Base-by-base conservation (phyloP, 2,888 invertebrate species). In the Baccha elongata region DNA sequence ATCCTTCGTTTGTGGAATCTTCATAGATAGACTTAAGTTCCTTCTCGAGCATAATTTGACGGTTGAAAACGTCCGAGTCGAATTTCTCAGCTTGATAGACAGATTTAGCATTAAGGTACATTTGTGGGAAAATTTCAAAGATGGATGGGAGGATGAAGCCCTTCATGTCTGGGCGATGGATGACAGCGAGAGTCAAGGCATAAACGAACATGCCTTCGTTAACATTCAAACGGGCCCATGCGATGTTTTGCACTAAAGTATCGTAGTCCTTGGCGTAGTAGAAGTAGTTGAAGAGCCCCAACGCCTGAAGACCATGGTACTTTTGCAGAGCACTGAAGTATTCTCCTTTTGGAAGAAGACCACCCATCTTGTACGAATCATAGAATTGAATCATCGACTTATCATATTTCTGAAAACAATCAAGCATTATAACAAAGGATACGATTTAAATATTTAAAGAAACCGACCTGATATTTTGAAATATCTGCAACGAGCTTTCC, bases 201-300 rank as follows among this genome's bases (percentile, higher is more conserved):
- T 95, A 94, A 46, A 94, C 91, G 88, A 93, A 96, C 87, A 95
- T 91, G 65, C 92, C 93, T 89, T 95, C 94, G 88, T 96, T 96
- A 75, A 94, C 90, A 84, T 92, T 90, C 67, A 93, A 91, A 69
- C 95, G 94, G 21, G 94, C 92, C 92, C 93, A 94, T 37, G 93
- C 93, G 35, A 94, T 94, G 8, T 94, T 93, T 85, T 93, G 92
- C 88, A 93, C 92, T 91, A 96, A 95, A 37, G 94, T 94, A 21
- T 93, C 92, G 88, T 93, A 95, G 88, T 94, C 93, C 88, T 94
- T 94, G 85, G 95, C 94, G 72, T 93, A 93, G 90, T 92, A 93
- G 85, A 96, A 92, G 68, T 94, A 91, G 87, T 94, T 93, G 90
- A 94, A 94, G 8, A 94, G 90, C 52, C 92, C 91, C 35, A 91